Conservation (phyloP, 1,140 invertebrate species). For the Drosophila paulistorum region DNA sequence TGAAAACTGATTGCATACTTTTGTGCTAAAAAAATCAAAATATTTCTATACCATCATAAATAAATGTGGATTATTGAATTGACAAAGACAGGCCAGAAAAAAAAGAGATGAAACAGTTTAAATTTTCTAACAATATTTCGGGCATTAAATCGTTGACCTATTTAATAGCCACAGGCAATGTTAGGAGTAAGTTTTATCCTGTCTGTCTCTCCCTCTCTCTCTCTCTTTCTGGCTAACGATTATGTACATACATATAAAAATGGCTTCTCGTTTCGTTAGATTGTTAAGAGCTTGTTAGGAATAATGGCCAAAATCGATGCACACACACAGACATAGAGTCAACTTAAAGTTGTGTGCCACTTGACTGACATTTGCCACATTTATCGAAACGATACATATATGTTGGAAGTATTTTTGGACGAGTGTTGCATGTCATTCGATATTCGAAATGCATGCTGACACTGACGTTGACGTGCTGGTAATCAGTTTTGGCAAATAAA, state of each 20-base stretch:
- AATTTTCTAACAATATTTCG: slow-evolving; percentile 2
- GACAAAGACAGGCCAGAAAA: not conserved
- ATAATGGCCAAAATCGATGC: slow-evolving; percentile 64
- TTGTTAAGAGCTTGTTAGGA: slow-evolving; percentile 59
- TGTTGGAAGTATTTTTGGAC: too few species aligned
- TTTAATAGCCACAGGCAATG: slow-evolving; percentile 44
- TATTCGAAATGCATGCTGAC: slow-evolving; percentile 20
- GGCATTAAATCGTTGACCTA: slow-evolving; percentile 53
- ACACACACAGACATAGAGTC: slow-evolving; percentile 30
- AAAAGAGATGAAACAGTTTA: not conserved
- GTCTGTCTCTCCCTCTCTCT: not conserved
- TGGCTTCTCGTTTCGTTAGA: slow-evolving; percentile 29
- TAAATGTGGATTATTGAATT: slow-evolving; percentile 9
- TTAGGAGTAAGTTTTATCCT: slow-evolving; percentile 30
- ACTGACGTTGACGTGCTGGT: slow-evolving; percentile 13
- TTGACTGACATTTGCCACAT: slow-evolving; percentile 14
- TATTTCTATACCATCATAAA: slow-evolving; percentile 7
- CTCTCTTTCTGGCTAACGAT: slow-evolving; percentile 11
- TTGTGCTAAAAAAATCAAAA: slow-evolving; percentile 55
- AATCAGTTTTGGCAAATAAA: slow-evolving; percentile 45
- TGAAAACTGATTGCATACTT: slow-evolving; percentile 74
- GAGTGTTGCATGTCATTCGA: too few species aligned
- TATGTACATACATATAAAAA: slow-evolving; percentile 25
- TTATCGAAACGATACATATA: slow-evolving; percentile 6
- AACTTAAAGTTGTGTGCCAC: slow-evolving; percentile 24